Evolutionary conservation across 1,140 invertebrate genomes (phyloP), one percentile per base, ranked within the genome.

Genomic region (Ooceraea biroi): DNA sequence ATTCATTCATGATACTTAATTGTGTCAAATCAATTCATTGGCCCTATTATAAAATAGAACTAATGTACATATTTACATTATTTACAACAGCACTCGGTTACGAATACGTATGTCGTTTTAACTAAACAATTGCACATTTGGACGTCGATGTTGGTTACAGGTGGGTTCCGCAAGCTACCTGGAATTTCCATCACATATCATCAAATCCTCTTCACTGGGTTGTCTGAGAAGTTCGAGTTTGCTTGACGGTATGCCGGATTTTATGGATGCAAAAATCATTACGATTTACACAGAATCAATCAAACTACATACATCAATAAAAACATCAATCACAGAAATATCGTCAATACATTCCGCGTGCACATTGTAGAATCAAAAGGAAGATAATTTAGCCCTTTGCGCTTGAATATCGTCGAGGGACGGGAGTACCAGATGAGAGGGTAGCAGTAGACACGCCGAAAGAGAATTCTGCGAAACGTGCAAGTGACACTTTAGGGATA

Each of bases 41-140:
- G 93, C 91, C 90, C 93, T 94, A 94, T 94, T 94, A 94, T 94
- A 94, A 94, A 94, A 94, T 94, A 94, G 92, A 94, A 93, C 90
- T 91, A 92, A 94, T 94, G 91, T 94, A 94, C 94, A 94, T 94
- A 94, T 94, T 90, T 94, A 94, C 94, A 94, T 72, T 94, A 94
- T 94, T 85, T 94, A 94, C 93, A 94, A 63, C 76, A 66, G 88
- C 89, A 91, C 90, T 91, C 85, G 7, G 82, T 86, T 90, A 88
- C 66, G 89, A 91, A 93, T 90, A 87, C 85, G 89, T 90, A 87
- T 89, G 88, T 84, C 89, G 61, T 89, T n/a, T 92, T 91, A 92
- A 92, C 92, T 93, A 93, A 93, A 94, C 88, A 92, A 94, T 94
- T 94, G 94, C 94, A 94, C 94, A 90, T 92, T 92, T 91, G 91